These are phyloP conservation scores for Pseudorhombus dupliciocellatus DNA, from an alignment of 2,113 vertebrate genomes.

Conservation along the genomic window DNA sequence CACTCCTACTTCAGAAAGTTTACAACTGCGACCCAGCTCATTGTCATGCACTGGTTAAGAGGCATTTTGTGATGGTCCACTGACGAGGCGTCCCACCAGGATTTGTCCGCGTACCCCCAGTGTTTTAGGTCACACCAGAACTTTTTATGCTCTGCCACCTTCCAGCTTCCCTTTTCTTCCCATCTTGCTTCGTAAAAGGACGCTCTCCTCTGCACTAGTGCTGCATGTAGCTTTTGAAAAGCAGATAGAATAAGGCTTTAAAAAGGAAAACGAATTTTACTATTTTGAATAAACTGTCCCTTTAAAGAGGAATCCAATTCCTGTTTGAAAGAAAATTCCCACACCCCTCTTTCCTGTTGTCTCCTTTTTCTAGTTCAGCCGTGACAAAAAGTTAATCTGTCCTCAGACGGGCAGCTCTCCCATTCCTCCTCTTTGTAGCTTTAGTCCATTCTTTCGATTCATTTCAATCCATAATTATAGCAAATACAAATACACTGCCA, in stretches of 20 bases:
- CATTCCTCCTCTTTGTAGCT: conserved; percentile 59
- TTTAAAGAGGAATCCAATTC: conserved; percentile 36
- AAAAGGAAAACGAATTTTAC: too few species aligned
- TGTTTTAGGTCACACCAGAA: background rate
- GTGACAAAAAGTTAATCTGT: conserved; percentile 69
- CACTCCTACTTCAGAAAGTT: background rate
- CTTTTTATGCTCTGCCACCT: background rate
- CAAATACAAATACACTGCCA: conserved; percentile 55
- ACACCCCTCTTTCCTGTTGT: conserved; percentile 35
- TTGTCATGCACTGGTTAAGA: background rate
- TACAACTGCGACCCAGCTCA: too few species aligned
- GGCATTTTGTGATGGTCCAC: too few species aligned
- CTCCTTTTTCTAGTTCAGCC: conserved; percentile 46
- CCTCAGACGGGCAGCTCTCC: conserved; percentile 56
- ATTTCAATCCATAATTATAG: conserved; percentile 70
- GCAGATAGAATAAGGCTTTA: too few species aligned
- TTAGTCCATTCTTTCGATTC: conserved; percentile 57
- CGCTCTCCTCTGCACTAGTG: background rate
- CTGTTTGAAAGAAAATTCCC: conserved; percentile 33
- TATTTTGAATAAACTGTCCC: too few species aligned
- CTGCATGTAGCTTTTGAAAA: conserved; percentile 4
- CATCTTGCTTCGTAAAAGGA: background rate
- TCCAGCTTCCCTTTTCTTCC: background rate
- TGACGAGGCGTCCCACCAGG: too few species aligned
- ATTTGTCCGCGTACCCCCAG: too few species aligned